Evolutionary conservation across 2,888 invertebrate genomes (phyloP), one percentile per base, ranked within the genome.

Genomic region (Psylliodes chrysocephalus): DNA sequence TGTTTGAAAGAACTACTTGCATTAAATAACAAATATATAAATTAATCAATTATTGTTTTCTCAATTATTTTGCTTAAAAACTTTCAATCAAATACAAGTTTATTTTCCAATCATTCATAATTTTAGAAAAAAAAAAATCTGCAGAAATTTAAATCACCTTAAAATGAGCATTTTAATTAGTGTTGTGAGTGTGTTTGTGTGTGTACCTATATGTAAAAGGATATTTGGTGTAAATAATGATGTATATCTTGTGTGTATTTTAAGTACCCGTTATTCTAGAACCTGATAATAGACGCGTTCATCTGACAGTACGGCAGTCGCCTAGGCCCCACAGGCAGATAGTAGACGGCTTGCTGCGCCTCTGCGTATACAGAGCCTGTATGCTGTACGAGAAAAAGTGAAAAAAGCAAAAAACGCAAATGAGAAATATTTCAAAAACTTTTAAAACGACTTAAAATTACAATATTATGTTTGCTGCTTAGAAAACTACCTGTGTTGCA

Each of bases 301-400:
- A 79, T 79, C 78, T 78, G 69, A 62, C 38, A 59, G 38, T 49
- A 28, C 28, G 61, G 67, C 78, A 76, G 79, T 75, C 80, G 87
- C 78, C 83, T 84, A 84, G 83, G 82, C 82, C 85, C 84, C 84
- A 83, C 77, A 83, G 83, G 80, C 84, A 82, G 81, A 84, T 77
- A 77, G 82, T 78, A 77, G 82, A 75, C 79, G 82, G 81, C 78
- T 78, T 84, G 84, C 78, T 84, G 85, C 83, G 81, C 83, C 82
- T 78, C 82, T 82, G 79, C 82, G 80, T 78, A 82, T 79, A 81
- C 82, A 82, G 81, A 82, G 82, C 82, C 81, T 83, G 82, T 83
- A 82, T 80, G 82, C 83, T 83, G 82, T 82, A 82, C 81, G 81
- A 82, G 82, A 83, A 81, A 83, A 82, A 69, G 67, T 67, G 64